Base-by-base conservation (phyloP, 2,888 invertebrate genomes). In the Dasysyrphus albostriatus region DNA sequence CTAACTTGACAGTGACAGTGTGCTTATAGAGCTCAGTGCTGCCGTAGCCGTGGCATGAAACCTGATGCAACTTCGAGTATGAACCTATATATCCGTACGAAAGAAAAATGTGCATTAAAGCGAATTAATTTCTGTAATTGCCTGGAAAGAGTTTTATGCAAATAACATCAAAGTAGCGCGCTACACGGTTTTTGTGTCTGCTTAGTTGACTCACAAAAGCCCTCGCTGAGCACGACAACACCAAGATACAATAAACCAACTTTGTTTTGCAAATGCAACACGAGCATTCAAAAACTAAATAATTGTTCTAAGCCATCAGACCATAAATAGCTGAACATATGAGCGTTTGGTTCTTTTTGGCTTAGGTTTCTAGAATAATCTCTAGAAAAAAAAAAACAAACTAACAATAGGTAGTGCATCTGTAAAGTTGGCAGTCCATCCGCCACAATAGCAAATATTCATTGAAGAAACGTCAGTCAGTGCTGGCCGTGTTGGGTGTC, bases 101-200 rank as follows among this genome's bases (percentile, higher is more conserved):
- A 0, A 73, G 59, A 77, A 59, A 72, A 81, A 73, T 82, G 82
- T 82, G 82, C 82, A 77, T 82, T 81, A 82, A 77, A 59, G 85
- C 77, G 77, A 85, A 85, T 82, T 85, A 85, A 85, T 85, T 82
- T 74, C 85, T 59, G 85, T 82, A 85, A 85, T 85, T 85, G 85
- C 74, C 77, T 85, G 85, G 82, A 85, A 85, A 85, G 56, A 67
- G 54, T 44, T 65, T 37, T 82, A 84, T 85, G 85, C 85, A 85
- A 85, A 85, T 82, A 77, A 85, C 77, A 85, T 85, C 85, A 85
- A 85, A 85, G 85, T 69, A 85, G 77, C 77, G 82, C 85, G 82
- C 16, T 85, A 77, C 85, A 85, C 49, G 51, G 47, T 70, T 69
- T 82, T 73, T 67, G 69, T 77, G 77, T 85, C 73, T 74, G 85